Evolutionary conservation across 2,888 invertebrate species (phyloP), one percentile per base, ranked within the genome.

Genomic region (Coremacera marginata): DNA sequence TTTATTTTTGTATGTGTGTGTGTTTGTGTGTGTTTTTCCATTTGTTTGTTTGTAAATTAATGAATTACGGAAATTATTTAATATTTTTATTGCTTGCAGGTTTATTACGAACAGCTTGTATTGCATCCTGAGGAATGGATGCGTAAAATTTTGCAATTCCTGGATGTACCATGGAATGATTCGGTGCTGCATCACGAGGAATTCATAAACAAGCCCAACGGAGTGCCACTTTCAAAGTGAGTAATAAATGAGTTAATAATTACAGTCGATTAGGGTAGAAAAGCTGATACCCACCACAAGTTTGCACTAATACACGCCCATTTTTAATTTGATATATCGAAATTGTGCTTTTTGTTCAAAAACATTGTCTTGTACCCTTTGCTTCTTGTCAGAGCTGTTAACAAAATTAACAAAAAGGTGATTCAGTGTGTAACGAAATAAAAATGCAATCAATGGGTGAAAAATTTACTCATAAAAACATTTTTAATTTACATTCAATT

Each of bases 171-270:
- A 52, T 99, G 99, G 99, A 94, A 96, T 90, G 96, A 96, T 82
- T 94, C 96, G 67, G 98, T 99, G 80, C 92, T 99, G 84, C 98
- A 99, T 91, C 99, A 99, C 91, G 98, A 99, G 90, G 95, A 96
- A 87, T 95, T 95, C 89, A 98, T 99, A 89, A 98, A 98, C 90
- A 97, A 95, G 89, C 96, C 96, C 65, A 95, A 98, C 84, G 98
- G 98, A 82, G 96, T 98, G 76, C 95, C 95, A 82, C 92, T 98
- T 73, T 98, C 98, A 90, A 98, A 97, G 98, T 98, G 91, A 92
- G 93, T 90, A 19, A 31, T 16, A 34, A 70, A 77, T 16, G 5
- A 37, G 52, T 22, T 31, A n/a, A 65, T 9, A 44, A 34, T 44
- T 44, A 2, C 14, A 44, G 14, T 11, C 14, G 14, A 2, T 52